Base-by-base conservation (phyloP, 2,888 invertebrate genomes). In the Idaea dimidiata region DNA sequence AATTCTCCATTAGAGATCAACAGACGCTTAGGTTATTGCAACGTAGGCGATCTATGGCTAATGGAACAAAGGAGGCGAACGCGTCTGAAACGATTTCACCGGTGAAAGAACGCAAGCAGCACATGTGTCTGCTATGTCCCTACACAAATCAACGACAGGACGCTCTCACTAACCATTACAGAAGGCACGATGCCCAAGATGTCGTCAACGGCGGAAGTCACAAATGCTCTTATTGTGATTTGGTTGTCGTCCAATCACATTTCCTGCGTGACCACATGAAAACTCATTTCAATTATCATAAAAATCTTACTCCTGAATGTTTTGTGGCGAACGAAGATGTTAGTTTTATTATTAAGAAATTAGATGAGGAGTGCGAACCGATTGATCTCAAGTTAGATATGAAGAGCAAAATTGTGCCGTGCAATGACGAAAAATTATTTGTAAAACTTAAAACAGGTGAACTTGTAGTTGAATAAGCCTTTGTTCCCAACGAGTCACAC, bases 221-320 rank as follows among this genome's bases (percentile, higher is more conserved):
- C 75, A 94, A 94, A 69, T 98, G 98, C 86, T 94, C 95, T 18
- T 95, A 96, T 82, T 98, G 98, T 84, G 97, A 97, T 87, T 96
- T 96, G 82, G 95, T 95, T 24, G 96, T 96, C 31, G 94, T 95
- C 4, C 96, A 96, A 75, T 94, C 94, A 63, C 94, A 95, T 76
- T 94, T 96, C 70, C 89, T 97, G 53, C 94, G 95, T 56, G 97
- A 97, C 74, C 98, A 98, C 84, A 93, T 95, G 55, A 95, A 96
- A 78, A 92, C 96, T 61, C 97, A 97, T 83, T 97, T 97, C 79
- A 86, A 87, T 72, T 92, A 92, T 63, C 93, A 93, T 75, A 94
- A 94, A 79, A 87, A 86, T 64, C 79, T 93, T 53, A 89, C 85
- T 64, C 91, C 94, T 0, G 95, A 95, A 76, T 94, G 94, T 74